Base-by-base conservation (phyloP, 2,113 vertebrate species). In the Oreochromis niloticus region DNA sequence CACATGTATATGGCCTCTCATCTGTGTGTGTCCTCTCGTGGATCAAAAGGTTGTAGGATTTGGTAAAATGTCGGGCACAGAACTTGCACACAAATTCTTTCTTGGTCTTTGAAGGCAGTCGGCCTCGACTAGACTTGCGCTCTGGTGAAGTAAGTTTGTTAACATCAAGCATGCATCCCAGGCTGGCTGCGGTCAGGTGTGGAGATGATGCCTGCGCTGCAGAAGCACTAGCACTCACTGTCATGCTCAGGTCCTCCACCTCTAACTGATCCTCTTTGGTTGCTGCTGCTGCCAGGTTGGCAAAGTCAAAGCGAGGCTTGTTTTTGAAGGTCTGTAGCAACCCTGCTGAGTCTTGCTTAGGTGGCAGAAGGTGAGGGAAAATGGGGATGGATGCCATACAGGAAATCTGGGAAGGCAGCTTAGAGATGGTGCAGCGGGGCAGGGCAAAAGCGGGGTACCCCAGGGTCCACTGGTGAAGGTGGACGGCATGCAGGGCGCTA, bases 21-120 rank as follows among this genome's bases (percentile, higher is more conserved):
- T 99, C 99, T 0, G 99, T 99, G 93, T 99, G 99, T 4, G 99
- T 99, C 92, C 99, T 96, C 97, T 99, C 99, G 0, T 99, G 99
- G 90, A 99, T 99, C 90, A 99, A 95, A 86, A 99, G 97, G 93
- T 99, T 99, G 95, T 99, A 99, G 57, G 99, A 99, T 94, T 99
- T 99, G 50, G 99, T 99, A 94, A 99, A 99, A 95, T 99, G 98
- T 16, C 99, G 97, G 81, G 98, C 98, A 24, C 99, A 99, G 95
- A 99, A 99, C 95, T 99, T 99, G 96, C 99, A 99, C 84, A 99
- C 98, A 41, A 99, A 99, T 91, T 99, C 99, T 94, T 99, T 99
- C 96, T 99, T 99, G 92, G 98, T 99, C 96, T 99, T 99, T 82
- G 98, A 99, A 0, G 98, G 98, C 90, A 99, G 96, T 19, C 99